phyloP scores from a whole-genome alignment of 2,888 invertebrate genomes.

The Frankliniella intonsa region DNA sequence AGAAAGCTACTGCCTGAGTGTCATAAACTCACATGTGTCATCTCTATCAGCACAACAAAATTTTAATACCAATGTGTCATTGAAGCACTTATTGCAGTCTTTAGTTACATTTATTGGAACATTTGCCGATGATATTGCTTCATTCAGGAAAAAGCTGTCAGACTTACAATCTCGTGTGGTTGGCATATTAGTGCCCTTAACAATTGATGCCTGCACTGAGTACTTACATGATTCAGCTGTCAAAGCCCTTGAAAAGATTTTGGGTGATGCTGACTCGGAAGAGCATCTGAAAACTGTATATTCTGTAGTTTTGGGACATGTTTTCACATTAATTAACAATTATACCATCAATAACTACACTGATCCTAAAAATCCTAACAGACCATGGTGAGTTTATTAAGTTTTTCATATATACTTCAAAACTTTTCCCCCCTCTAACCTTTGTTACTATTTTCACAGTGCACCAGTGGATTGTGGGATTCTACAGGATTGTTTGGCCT shows the following conservation, averaged over 20 bases:
- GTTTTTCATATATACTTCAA: not conserved
- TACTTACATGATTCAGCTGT: slow-evolving; percentile 62
- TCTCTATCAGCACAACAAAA: slow-evolving; percentile 57
- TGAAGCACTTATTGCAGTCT: slow-evolving; percentile 61
- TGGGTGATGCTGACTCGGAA: slow-evolving; percentile 59
- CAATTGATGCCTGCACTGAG: slow-evolving; percentile 71
- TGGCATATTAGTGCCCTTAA: slow-evolving; percentile 67
- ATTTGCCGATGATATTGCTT: slow-evolving; percentile 49
- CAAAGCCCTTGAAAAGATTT: slow-evolving; percentile 58
- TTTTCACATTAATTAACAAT: slow-evolving; percentile 62
- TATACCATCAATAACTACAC: slow-evolving; percentile 47
- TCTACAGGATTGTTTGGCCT: slow-evolving; percentile 66
- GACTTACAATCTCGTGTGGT: slow-evolving; percentile 58
- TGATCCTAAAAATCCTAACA: slow-evolving; percentile 10
- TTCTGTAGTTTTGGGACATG: slow-evolving; percentile 59
- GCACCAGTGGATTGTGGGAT: slow-evolving; percentile 56
- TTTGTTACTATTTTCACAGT: slow-evolving; percentile 33
- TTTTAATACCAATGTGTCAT: slow-evolving; percentile 58
- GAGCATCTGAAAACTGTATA: slow-evolving; percentile 61
- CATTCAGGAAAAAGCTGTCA: not conserved
- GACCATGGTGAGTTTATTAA: slow-evolving; percentile 12
- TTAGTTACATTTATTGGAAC: slow-evolving; percentile 58
- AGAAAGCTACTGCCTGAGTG: slow-evolving; percentile 74
- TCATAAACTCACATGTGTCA: slow-evolving; percentile 63
- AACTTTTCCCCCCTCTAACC: not conserved